Conservation (phyloP, 2,113 vertebrate species). For the Saguinus imperator region DNA sequence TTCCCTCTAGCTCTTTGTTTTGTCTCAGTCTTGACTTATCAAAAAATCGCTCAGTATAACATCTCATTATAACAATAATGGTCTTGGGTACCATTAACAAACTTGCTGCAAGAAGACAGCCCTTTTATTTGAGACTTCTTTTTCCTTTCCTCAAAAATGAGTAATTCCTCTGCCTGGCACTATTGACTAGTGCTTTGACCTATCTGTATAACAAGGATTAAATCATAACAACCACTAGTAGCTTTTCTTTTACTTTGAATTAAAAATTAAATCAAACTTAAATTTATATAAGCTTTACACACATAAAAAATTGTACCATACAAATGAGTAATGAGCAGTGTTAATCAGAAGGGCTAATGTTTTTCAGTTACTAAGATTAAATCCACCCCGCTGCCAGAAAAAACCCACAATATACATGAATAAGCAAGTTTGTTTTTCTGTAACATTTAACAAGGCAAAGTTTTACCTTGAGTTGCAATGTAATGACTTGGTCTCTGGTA, state of each 20-base stretch:
- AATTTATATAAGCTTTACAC: conserved; percentile 40
- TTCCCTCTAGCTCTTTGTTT: neutral
- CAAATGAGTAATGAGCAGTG: conserved; percentile 7
- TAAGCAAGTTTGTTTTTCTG: neutral
- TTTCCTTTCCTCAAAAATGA: neutral
- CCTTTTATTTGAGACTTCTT: neutral
- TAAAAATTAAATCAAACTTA: conserved; percentile 55
- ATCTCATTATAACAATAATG: neutral
- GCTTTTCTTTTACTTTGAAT: conserved; percentile 57
- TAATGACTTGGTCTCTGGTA: conserved; percentile 99
- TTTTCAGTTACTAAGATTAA: neutral
- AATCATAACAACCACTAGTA: conserved; percentile 28
- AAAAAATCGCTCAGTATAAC: conserved; percentile 44
- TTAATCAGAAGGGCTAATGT: neutral
- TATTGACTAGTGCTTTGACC: conserved; percentile 10
- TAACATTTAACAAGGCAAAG: conserved; percentile 26
- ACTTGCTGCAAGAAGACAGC: conserved; percentile 31
- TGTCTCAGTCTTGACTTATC: conserved; percentile 41
- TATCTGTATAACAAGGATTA: neutral
- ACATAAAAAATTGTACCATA: conserved; percentile 10
- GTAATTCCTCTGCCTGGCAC: neutral
- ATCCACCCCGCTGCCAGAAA: neutral
- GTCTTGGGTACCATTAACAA: neutral
- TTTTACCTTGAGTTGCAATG: conserved; percentile 98
- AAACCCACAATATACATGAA: neutral